Evolutionary conservation across 2,888 invertebrate species (phyloP).

Genomic region (Hyposoter dolosus): DNA sequence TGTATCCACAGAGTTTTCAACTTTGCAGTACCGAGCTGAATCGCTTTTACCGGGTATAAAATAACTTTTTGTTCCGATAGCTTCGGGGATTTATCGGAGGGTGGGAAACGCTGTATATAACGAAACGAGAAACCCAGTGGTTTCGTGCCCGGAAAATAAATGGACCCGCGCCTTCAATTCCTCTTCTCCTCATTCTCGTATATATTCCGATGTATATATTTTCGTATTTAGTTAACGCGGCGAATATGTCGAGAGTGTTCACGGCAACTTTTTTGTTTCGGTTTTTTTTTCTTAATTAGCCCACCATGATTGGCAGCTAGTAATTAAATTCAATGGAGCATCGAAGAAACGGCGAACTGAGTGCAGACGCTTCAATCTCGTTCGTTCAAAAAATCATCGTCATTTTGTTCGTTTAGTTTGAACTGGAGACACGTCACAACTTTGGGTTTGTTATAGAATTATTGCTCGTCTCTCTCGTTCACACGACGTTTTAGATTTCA

Average conservation of each 20-base stretch:
- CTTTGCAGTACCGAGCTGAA: constrained; percentile 28
- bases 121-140: constrained; percentile 53
- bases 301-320: not conserved
- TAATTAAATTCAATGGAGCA: constrained; percentile 10
- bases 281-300: not conserved
- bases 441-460: not conserved
- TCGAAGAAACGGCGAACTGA: not conserved
- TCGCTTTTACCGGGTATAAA: constrained; percentile 31
- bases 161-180: constrained; percentile 10
- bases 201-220: not conserved
- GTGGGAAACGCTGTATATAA: not conserved
- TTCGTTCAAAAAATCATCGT: not conserved
- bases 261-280: not conserved
- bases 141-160: constrained; percentile 60
- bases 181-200: constrained; percentile 3
- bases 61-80: constrained; percentile 44
- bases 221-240: not conserved
- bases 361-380: not conserved
- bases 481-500: not conserved
- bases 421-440: not conserved
- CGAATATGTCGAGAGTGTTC: too few species aligned
- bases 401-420: not conserved
- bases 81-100: constrained; percentile 3
- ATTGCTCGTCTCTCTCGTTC: not conserved
- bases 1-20: constrained; percentile 44